A percentile compares a stretch with the other conserved stretches of the same genome.
These are phyloP conservation scores for Microctonus aethiopoides DNA, from an alignment of 2,888 invertebrate species.

Conservation along the genomic window DNA sequence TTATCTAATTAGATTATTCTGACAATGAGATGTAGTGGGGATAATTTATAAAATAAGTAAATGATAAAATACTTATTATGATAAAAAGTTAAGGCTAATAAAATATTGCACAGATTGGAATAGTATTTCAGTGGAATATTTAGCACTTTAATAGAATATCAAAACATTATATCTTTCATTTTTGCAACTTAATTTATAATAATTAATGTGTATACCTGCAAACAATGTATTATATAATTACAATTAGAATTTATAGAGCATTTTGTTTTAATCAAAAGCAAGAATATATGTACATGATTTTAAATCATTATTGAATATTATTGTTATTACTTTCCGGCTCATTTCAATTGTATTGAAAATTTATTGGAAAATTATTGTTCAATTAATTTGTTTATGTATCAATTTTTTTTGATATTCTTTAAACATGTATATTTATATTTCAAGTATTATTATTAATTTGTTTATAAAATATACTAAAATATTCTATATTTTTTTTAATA, in stretches of 20 bases:
- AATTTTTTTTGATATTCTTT: no score
- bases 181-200: neutral
- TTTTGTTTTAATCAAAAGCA: neutral
- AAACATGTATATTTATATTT: no score
- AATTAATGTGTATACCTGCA: neutral
- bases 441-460: no score
- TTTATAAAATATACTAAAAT: no score
- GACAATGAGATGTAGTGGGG: neutral
- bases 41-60: neutral
- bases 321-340: no score
- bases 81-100: neutral
- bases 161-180: neutral
- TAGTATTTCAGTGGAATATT: neutral
- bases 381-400: no score
- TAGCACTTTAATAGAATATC: neutral
- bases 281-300: slow-evolving; percentile 19
- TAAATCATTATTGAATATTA: slow-evolving; percentile 26
- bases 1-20: neutral
- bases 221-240: neutral
- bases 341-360: no score
- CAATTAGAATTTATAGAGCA: neutral
- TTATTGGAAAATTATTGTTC: no score
- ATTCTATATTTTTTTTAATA: no score
- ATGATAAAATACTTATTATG: neutral
- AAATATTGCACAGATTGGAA: neutral